These are phyloP conservation scores for Entelurus aequoreus DNA, from an alignment of 2,113 vertebrate species.

Conservation along the genomic window DNA sequence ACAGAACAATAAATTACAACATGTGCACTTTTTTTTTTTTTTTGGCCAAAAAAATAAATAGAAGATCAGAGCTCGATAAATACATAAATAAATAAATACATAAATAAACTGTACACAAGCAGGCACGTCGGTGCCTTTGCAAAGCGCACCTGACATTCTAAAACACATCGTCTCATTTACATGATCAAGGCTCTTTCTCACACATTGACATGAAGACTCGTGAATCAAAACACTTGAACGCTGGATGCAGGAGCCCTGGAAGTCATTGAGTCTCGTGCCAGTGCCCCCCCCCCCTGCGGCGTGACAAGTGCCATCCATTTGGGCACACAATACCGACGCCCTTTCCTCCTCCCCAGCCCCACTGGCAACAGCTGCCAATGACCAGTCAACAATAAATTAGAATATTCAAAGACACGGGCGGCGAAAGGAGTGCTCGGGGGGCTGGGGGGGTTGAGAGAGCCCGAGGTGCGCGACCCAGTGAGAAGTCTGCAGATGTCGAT, in stretches of 20 bases:
- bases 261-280: constrained; percentile 53
- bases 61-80: constrained; percentile 10
- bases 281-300: constrained; percentile 25
- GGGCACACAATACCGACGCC: constrained; percentile 41
- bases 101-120: constrained; percentile 3
- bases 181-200: constrained; percentile 58
- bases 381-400: constrained; percentile 58
- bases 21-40: background rate
- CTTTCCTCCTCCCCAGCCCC: constrained; percentile 22
- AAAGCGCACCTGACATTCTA: constrained; percentile 42
- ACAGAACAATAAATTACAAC: constrained; percentile 10
- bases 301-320: constrained; percentile 53
- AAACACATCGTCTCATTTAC: constrained; percentile 55
- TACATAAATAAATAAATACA: constrained; percentile 39
- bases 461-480: constrained; percentile 59
- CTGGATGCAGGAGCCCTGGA: constrained; percentile 44
- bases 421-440: constrained; percentile 19
- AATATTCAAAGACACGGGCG: constrained; percentile 65
- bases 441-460: constrained; percentile 33
- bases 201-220: constrained; percentile 43
- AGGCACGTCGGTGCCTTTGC: constrained; percentile 8
- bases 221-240: constrained; percentile 53
- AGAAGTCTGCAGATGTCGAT: constrained; percentile 72
- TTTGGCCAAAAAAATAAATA: constrained; percentile 13
- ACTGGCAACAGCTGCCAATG: constrained; percentile 63